These are phyloP conservation scores for Aptenodytes forsteri DNA, from an alignment of 2,113 vertebrate species.

Conservation along the genomic window DNA sequence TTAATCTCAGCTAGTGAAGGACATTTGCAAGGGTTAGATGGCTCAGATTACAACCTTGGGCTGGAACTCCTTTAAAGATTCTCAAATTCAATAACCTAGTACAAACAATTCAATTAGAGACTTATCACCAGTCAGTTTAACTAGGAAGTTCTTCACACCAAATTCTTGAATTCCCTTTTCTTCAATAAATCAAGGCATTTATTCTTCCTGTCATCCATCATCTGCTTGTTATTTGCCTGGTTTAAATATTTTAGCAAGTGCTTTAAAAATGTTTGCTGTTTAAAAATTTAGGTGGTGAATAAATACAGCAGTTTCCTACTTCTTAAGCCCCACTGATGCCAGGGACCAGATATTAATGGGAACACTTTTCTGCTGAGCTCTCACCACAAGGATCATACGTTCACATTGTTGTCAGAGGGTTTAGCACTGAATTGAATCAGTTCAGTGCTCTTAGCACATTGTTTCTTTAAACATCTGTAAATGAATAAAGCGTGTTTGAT, in stretches of 20 bases:
- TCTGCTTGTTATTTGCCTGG: constrained; percentile 15
- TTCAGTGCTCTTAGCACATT: constrained; percentile 4
- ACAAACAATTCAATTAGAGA: neutral
- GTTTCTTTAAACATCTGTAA: constrained; percentile 29
- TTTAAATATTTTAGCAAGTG: constrained; percentile 48
- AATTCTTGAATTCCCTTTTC: neutral
- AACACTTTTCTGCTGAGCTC: neutral
- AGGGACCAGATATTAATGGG: neutral
- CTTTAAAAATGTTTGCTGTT: constrained; percentile 13
- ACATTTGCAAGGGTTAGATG: neutral
- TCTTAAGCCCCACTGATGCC: neutral
- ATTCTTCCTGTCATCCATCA: neutral
- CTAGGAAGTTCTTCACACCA: neutral
- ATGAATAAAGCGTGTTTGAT: constrained; percentile 4
- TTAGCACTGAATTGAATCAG: constrained; percentile 12
- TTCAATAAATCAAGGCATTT: constrained; percentile 6
- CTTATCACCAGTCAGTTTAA: neutral
- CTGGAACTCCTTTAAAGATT: neutral
- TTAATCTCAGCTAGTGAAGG: neutral
- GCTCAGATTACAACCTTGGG: neutral
- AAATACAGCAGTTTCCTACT: constrained; percentile 14
- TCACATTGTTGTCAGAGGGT: neutral
- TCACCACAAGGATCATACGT: neutral
- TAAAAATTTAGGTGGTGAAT: constrained; percentile 50
- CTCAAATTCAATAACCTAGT: neutral